A percentile compares a stretch with the other conserved stretches of the same genome.
Conservation (phyloP, 23 tunicate genomes). For the Trididemnum miniatum region DNA sequence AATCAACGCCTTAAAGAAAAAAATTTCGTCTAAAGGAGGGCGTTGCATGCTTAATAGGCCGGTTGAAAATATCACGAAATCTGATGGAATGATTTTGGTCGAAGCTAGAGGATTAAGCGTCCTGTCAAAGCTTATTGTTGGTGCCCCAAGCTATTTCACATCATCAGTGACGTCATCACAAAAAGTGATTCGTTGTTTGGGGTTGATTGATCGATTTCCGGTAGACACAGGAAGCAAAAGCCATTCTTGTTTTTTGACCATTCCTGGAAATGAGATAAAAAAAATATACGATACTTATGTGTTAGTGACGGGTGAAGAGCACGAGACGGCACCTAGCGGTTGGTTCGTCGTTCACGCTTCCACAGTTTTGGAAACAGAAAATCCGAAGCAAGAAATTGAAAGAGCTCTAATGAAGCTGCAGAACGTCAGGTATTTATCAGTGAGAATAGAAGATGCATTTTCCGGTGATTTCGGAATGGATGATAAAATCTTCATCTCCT, state of each 20-base stretch:
- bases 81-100: constrained; percentile 23
- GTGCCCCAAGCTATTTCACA: constrained; percentile 23
- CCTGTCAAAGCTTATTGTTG: constrained; percentile 9
- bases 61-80: not conserved
- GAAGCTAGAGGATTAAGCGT: constrained; percentile 24
- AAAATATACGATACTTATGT: constrained; percentile 11
- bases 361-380: not conserved
- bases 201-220: not conserved
- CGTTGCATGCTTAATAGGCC: constrained; percentile 37
- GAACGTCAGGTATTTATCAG: not conserved
- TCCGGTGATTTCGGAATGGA: not conserved
- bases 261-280: no score
- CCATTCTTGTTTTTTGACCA: no score
- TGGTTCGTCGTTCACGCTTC: not conserved
- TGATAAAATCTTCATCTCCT: not conserved
- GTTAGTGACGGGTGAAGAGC: constrained; percentile 5
- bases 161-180: not conserved
- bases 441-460: not conserved
- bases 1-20: not conserved
- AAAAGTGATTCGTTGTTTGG: constrained; percentile 11
- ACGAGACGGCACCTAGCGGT: constrained; percentile 17
- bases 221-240: not conserved
- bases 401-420: not conserved
- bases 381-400: constrained; percentile 12
- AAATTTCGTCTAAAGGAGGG: constrained; percentile 1